A percentile compares a stretch with the other conserved stretches of the same genome.
These are phyloP conservation scores for Ophioninae sp. DNA, from an alignment of 2,888 invertebrate genomes.

Conservation along the genomic window DNA sequence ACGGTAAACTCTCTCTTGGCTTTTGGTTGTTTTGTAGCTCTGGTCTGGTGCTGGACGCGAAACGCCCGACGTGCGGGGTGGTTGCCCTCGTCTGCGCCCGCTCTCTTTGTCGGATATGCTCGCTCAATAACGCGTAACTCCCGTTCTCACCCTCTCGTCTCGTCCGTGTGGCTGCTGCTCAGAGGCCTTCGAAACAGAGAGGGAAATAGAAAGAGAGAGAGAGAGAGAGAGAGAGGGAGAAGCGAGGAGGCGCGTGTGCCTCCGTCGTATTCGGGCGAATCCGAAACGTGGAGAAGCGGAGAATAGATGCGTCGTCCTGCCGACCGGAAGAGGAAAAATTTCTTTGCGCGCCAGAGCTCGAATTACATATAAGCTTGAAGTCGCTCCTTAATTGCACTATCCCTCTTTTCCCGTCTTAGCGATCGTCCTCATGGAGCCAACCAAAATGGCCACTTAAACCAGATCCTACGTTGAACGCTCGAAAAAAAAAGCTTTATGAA, in stretches of 20 bases:
- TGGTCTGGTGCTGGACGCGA: constrained; percentile 49
- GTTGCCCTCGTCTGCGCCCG: constrained; percentile 80
- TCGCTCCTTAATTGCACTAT: too few relatives aligned
- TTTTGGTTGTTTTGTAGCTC: constrained; percentile 6
- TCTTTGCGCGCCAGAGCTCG: constrained; percentile 20
- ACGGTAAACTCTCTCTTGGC: not conserved
- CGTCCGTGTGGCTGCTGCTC: constrained; percentile 37
- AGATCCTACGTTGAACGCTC: too few relatives aligned
- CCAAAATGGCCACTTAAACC: not conserved
- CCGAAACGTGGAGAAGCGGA: constrained; percentile 58
- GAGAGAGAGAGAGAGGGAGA: constrained; percentile 23
- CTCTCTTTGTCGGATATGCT: constrained; percentile 79
- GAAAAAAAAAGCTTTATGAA: too few relatives aligned
- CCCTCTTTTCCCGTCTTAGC: not conserved
- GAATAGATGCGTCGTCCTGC: constrained; percentile 39
- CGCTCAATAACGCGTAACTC: constrained; percentile 80
- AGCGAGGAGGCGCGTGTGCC: constrained; percentile 37
- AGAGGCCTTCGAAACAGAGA: constrained; percentile 53
- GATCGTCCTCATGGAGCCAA: not conserved
- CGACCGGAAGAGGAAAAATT: constrained; percentile 1
- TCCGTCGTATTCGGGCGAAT: constrained; percentile 53
- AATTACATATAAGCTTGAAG: not conserved
- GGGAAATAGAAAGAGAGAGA: constrained; percentile 38
- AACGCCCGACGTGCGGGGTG: constrained; percentile 75
- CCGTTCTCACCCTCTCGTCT: constrained; percentile 66